A percentile compares a stretch with the other conserved stretches of the same genome.
phyloP scores from a whole-genome alignment of 2,113 vertebrate species.

The Rhizomys pruinosus region DNA sequence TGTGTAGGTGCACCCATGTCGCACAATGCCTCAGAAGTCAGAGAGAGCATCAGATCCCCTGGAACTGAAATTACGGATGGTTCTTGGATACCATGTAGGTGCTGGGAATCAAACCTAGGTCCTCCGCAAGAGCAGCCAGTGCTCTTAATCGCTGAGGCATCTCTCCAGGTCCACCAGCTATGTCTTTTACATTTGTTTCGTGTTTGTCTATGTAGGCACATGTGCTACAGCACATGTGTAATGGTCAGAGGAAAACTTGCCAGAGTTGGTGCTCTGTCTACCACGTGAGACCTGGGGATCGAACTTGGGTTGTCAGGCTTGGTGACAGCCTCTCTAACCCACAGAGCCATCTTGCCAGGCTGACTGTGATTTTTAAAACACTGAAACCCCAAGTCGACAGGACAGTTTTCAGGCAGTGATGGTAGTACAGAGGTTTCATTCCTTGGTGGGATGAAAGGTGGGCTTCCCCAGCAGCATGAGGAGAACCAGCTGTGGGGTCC shows the following conservation, averaged over 20 bases:
- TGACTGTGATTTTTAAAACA: background rate
- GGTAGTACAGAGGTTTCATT: conserved; percentile 72
- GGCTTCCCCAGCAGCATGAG: conserved; percentile 61
- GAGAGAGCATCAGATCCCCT: too few species aligned
- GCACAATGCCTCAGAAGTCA: too few species aligned
- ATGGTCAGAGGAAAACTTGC: background rate
- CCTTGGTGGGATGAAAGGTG: conserved; percentile 28
- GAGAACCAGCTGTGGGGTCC: conserved; percentile 61
- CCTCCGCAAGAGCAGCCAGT: too few species aligned
- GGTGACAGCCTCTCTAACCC: background rate
- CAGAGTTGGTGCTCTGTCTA: background rate
- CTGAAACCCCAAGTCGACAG: conserved; percentile 51
- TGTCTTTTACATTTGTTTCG: too few species aligned
- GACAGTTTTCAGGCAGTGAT: conserved; percentile 50
- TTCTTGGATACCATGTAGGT: too few species aligned
- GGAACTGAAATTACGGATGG: too few species aligned
- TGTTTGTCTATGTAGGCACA: too few species aligned
- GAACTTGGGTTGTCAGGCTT: background rate
- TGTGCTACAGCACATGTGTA: background rate
- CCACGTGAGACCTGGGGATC: background rate
- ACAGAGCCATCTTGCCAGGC: background rate
- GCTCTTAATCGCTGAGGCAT: too few species aligned
- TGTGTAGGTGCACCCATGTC: too few species aligned
- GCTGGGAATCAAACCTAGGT: too few species aligned
- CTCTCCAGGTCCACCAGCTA: too few species aligned